Evolutionary conservation across 2,888 invertebrate genomes (phyloP).

Genomic region (Folsomia manolachei): DNA sequence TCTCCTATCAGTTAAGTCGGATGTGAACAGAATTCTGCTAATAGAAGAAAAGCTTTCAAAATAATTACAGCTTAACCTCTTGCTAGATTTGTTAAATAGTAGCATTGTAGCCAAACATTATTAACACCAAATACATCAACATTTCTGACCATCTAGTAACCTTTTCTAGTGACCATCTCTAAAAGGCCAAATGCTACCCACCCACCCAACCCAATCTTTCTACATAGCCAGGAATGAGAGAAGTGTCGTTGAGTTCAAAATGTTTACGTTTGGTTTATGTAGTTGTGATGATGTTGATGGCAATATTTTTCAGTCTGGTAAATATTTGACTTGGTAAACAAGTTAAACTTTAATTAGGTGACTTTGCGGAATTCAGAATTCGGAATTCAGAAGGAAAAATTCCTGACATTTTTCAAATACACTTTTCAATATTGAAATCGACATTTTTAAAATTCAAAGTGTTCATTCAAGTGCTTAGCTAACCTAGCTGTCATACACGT

Average conservation of each 20-base stretch:
- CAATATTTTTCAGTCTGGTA: conserved; percentile 1
- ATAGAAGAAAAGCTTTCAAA: background rate
- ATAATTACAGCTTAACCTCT: conserved; percentile 1
- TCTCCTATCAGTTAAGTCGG: too few species aligned
- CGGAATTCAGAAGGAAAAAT: background rate
- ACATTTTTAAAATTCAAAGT: background rate
- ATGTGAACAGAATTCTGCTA: too few species aligned
- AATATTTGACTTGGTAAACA: conserved; percentile 8
- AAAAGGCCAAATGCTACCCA: background rate
- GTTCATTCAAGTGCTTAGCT: background rate
- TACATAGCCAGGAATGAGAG: too few species aligned
- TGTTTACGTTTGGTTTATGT: background rate
- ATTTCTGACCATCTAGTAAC: background rate
- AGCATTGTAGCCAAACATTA: too few species aligned
- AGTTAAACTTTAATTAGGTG: background rate
- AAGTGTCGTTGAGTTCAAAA: background rate
- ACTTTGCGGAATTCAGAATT: background rate
- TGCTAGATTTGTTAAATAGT: too few species aligned
- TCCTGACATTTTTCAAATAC: background rate
- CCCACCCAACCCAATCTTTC: background rate
- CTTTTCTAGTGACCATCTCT: too few species aligned
- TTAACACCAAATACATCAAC: background rate
- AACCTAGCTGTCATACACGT: background rate
- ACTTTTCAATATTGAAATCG: background rate
- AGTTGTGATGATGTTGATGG: too few species aligned